Base-by-base conservation (phyloP, 1,140 invertebrate genomes). In the Arctopsyche grandis region DNA sequence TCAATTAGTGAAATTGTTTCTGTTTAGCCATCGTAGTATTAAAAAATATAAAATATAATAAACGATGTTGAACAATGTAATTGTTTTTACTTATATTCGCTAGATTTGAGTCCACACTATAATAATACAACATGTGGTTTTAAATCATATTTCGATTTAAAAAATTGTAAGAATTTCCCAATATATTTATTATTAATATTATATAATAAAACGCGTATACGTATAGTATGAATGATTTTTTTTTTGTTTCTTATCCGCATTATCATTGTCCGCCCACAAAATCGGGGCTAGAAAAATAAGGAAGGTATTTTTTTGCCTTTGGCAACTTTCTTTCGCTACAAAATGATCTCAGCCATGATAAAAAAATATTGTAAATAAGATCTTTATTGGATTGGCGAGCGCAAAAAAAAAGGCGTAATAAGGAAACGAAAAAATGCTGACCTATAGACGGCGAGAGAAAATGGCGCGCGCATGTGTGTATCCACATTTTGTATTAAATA, bases 71-170 rank as follows among this genome's bases (percentile, higher is more conserved):
- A n/a, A n/a, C n/a, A n/a, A n/a, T n/a, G n/a, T n/a, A n/a, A n/a
- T n/a, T n/a, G n/a, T n/a, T n/a, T n/a, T n/a, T n/a, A n/a, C n/a
- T n/a, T n/a, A n/a, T n/a, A n/a, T n/a, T n/a, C n/a, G n/a, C n/a
- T n/a, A n/a, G n/a, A n/a, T n/a, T n/a, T n/a, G n/a, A n/a, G n/a
- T n/a, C n/a, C n/a, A n/a, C n/a, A n/a, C n/a, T n/a, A n/a, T n/a
- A n/a, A n/a, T n/a, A n/a, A n/a, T n/a, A n/a, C n/a, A n/a, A n/a
- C n/a, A n/a, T n/a, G n/a, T n/a, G n/a, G n/a, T n/a, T n/a, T n/a
- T n/a, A n/a, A n/a, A 69, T 69, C n/a, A 69, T 69, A 26, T n/a
- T 69, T 26, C 21, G n/a, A n/a, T n/a, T 26, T 69, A 69, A 69
- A 5, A 5, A 21, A 14, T 24, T 24, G n/a, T 7, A 38, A 38